Evolutionary conservation across 2,888 invertebrate genomes (phyloP), one percentile per base, ranked within the genome.

Genomic region (Agonopterix subpropinquella): DNA sequence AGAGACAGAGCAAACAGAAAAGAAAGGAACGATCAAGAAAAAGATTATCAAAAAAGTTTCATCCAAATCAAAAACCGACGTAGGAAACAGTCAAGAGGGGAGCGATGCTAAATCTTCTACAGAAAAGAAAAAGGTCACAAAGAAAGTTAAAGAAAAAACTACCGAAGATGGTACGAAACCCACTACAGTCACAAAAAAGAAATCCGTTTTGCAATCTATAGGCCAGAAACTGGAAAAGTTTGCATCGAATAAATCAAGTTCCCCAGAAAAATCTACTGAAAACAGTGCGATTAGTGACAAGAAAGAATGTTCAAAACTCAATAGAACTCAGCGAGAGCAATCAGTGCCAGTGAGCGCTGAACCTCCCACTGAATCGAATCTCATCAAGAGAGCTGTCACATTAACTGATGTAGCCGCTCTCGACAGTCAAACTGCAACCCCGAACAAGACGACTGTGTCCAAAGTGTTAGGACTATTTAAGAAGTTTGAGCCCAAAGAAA

Each of bases 201-300:
- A 92, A 73, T 86, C 91, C 1, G 89, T 96, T 58, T 80, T 95
- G 41, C 94, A 94, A 67, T 92, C 92, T 0, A 91, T 95, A 61
- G 95, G 96, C 43, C 94, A 94, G 67, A 93, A 93, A 71, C 89
- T 93, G 65, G 94, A 94, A 75, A 94, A 93, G 70, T 89, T 94
- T 39, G 84, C 91, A 1, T 89, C 90, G 46, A 87, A 82, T 53
- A 89, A 89, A 65, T 73, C 81, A 55, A 73, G 82, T 76, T 73
- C 89, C 60, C 85, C 88, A 55, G 80, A 89, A 77, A 85, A 92
- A 73, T 73, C 55, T 58, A 56, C 67, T 48, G 79, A 80, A 51
- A 77, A 65, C 49, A 72, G 56, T 61, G 51, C 47, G 41, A 63
- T 62, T 18, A 69, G 50, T 50, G 76, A 76, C 36, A 51, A 57